phyloP scores from a whole-genome alignment of 2,888 invertebrate genomes.

The Amphiduros pacificus region DNA sequence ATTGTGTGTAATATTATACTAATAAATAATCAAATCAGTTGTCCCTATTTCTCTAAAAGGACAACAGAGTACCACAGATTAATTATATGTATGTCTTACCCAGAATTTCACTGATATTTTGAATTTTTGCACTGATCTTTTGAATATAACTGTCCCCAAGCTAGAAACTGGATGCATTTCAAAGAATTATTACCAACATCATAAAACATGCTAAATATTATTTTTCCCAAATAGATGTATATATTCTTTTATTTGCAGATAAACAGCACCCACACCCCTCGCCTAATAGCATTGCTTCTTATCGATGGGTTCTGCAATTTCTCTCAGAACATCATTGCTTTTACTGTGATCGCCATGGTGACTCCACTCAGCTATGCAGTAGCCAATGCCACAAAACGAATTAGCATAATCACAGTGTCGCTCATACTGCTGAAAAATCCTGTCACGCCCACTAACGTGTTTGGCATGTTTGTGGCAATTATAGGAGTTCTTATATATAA shows the following conservation, averaged over 20 bases:
- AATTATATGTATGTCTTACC: too few species aligned
- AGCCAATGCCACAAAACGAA: conserved; percentile 91
- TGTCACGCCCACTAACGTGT: conserved; percentile 80
- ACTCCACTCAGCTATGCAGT: conserved; percentile 95
- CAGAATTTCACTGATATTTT: too few species aligned
- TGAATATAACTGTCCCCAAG: too few species aligned
- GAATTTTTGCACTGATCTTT: too few species aligned
- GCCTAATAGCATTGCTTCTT: conserved; percentile 65
- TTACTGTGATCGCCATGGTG: conserved; percentile 84
- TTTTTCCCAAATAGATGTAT: too few species aligned
- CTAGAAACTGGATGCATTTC: too few species aligned
- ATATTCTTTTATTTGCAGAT: conserved; percentile 38
- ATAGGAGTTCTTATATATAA: conserved; percentile 89
- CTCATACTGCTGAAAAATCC: conserved; percentile 87
- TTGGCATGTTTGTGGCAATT: conserved; percentile 89
- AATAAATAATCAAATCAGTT: too few species aligned
- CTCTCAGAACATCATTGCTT: conserved; percentile 93
- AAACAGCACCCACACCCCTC: conserved; percentile 38
- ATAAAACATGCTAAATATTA: too few species aligned
- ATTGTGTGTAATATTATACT: too few species aligned
- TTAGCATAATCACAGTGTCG: conserved; percentile 83
- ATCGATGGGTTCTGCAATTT: conserved; percentile 87
- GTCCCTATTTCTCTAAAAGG: too few species aligned
- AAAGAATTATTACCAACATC: too few species aligned
- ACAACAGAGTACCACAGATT: too few species aligned